phyloP scores from a whole-genome alignment of 1,140 invertebrate genomes.

The Macrobrachium nipponense region DNA sequence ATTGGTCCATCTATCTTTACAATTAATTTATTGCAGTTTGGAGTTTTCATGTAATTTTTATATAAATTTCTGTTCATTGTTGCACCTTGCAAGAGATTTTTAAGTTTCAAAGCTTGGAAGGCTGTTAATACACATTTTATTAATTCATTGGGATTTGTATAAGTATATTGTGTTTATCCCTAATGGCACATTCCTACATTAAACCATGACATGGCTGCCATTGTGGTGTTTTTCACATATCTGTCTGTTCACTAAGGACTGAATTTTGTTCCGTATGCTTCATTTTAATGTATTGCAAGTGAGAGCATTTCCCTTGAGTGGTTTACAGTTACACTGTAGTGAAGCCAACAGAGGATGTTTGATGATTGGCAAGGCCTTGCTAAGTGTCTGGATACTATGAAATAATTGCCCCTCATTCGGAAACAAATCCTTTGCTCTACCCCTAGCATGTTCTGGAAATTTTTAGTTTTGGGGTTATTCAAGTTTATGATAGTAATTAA shows the following conservation, averaged over 20 bases:
- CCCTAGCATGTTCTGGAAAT: too few relatives aligned
- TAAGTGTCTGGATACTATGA: too few relatives aligned
- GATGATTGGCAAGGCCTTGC: too few relatives aligned
- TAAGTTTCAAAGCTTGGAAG: conserved; percentile 47
- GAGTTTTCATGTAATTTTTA: conserved; percentile 45
- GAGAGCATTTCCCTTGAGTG: conserved; percentile 29
- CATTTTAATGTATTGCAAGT: conserved; percentile 28
- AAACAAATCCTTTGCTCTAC: too few relatives aligned
- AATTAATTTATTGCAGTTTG: conserved; percentile 43
- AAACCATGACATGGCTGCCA: conserved; percentile 49
- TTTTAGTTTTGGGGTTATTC: too few relatives aligned
- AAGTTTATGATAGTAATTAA: too few relatives aligned
- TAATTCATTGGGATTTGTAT: conserved; percentile 32
- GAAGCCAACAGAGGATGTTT: too few relatives aligned
- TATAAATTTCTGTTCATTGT: conserved; percentile 43
- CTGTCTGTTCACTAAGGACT: conserved; percentile 51
- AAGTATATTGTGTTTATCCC: conserved; percentile 38
- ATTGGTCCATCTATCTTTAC: conserved; percentile 1
- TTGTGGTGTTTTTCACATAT: conserved; percentile 52
- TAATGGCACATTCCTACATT: conserved; percentile 44
- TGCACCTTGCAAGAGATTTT: conserved; percentile 50
- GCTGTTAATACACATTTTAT: conserved; percentile 50
- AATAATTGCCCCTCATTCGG: too few relatives aligned
- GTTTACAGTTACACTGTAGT: too few relatives aligned
- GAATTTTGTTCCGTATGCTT: conserved; percentile 55